These are phyloP conservation scores for Caenorhabditis afra DNA, from an alignment of 2,888 invertebrate genomes.

Conservation along the genomic window DNA sequence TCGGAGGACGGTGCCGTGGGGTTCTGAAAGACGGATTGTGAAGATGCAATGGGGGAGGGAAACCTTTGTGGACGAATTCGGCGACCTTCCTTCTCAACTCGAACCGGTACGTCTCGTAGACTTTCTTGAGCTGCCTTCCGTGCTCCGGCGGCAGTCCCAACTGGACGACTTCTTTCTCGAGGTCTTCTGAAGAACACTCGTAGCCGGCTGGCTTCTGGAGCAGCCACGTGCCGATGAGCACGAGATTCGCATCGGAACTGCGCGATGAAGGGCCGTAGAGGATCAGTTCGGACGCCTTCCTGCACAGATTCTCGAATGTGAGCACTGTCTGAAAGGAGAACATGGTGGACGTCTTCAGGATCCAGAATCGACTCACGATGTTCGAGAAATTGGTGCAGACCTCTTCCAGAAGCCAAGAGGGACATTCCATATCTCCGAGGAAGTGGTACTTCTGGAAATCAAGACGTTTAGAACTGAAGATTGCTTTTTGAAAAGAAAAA, in stretches of 20 bases:
- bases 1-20: slow-evolving; percentile 6
- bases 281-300: slow-evolving; percentile 21
- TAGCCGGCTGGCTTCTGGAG: slow-evolving; percentile 51
- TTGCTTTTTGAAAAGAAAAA: slow-evolving; percentile 9
- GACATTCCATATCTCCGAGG: slow-evolving; percentile 39
- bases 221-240: slow-evolving; percentile 37
- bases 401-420: slow-evolving; percentile 45
- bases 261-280: too few relatives aligned
- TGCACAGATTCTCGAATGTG: slow-evolving; percentile 27
- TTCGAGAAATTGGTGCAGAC: slow-evolving; percentile 33
- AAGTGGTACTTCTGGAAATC: slow-evolving; percentile 33
- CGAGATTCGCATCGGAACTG: neutral
- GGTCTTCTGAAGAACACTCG: slow-evolving; percentile 42
- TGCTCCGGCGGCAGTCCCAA: slow-evolving; percentile 49
- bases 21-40: slow-evolving; percentile 19
- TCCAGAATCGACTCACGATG: slow-evolving; percentile 7
- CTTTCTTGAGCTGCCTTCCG: slow-evolving; percentile 23
- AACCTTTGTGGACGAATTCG: slow-evolving; percentile 28
- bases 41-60: neutral
- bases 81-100: slow-evolving; percentile 21
- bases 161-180: slow-evolving; percentile 46
- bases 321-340: slow-evolving; percentile 47
- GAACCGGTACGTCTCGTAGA: slow-evolving; percentile 15
- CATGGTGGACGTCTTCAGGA: too few relatives aligned
- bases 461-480: neutral